Conservation (phyloP, 2,888 invertebrate genomes). For the Cephus nigrinus region DNA sequence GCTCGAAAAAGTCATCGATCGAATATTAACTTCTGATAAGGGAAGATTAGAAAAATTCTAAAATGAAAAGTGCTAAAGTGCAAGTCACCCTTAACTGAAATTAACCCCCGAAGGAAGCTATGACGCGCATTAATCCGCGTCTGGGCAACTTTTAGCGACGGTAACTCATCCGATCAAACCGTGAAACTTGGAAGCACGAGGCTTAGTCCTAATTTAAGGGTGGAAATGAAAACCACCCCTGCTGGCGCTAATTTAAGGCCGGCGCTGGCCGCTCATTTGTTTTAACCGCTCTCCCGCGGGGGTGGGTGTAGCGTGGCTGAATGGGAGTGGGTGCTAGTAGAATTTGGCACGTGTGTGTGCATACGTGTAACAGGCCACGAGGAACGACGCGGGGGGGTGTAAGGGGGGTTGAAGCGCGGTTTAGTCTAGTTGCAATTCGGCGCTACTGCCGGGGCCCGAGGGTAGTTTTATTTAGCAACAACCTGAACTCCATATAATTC, state of each 20-base stretch:
- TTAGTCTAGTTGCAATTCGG: conserved; percentile 52
- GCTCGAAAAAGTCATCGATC: neutral
- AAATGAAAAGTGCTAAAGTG: neutral
- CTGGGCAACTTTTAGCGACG: conserved; percentile 53
- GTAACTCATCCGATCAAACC: conserved; percentile 63
- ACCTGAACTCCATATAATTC: neutral
- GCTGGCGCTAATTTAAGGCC: conserved; percentile 64
- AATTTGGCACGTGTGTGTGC: conserved; percentile 12
- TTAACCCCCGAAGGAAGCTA: conserved; percentile 6
- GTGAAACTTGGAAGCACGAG: conserved; percentile 54
- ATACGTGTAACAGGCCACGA: conserved; percentile 18
- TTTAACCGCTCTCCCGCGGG: conserved; percentile 60
- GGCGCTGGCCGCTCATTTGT: conserved; percentile 64
- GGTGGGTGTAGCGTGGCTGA: conserved; percentile 32
- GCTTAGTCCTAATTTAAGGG: conserved; percentile 66
- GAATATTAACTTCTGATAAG: neutral
- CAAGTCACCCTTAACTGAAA: neutral
- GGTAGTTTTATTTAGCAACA: conserved; percentile 8
- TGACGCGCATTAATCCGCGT: conserved; percentile 45
- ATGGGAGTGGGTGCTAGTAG: conserved; percentile 18
- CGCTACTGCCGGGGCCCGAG: conserved; percentile 27
- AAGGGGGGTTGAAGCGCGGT: conserved; percentile 36
- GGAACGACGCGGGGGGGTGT: conserved; percentile 14
- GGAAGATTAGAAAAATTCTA: neutral
- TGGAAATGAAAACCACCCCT: conserved; percentile 65